phyloP scores from a whole-genome alignment of 2,113 vertebrate species.

The Epinephelus fuscoguttatus region DNA sequence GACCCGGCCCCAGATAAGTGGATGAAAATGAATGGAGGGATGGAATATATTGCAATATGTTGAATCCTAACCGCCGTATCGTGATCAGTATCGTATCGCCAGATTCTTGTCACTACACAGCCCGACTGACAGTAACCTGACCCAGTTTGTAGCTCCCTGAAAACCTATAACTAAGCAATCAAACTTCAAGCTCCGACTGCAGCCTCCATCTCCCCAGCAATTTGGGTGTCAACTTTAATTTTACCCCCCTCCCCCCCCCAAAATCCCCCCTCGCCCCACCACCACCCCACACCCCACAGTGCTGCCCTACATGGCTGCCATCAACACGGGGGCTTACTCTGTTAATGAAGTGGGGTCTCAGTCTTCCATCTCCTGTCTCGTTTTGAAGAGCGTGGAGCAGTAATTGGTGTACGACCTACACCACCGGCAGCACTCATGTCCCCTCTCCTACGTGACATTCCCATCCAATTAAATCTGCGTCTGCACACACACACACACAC shows the following conservation, averaged over 20 bases:
- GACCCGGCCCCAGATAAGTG: no score
- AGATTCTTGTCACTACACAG: no score
- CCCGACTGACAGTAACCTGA: neutral
- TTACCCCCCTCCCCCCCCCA: neutral
- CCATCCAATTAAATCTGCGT: slow-evolving; percentile 77
- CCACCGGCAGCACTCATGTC: slow-evolving; percentile 71
- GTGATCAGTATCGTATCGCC: no score
- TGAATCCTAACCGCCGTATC: no score
- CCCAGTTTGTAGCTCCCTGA: neutral
- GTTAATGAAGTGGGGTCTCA: slow-evolving; percentile 75
- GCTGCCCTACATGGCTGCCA: slow-evolving; percentile 63
- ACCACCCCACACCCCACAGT: neutral
- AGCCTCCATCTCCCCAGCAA: neutral
- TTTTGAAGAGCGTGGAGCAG: slow-evolving; percentile 66
- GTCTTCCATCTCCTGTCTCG: slow-evolving; percentile 67
- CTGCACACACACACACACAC: slow-evolving; percentile 37
- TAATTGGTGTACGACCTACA: slow-evolving; percentile 81
- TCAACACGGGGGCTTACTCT: slow-evolving; percentile 57
- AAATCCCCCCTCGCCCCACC: neutral
- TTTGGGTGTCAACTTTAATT: slow-evolving; percentile 46
- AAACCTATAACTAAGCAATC: neutral
- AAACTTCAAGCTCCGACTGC: slow-evolving; percentile 11
- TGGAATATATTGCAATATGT: no score
- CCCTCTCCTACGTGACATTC: slow-evolving; percentile 77
- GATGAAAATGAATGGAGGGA: no score